A percentile compares a stretch with the other conserved stretches of the same genome.
phyloP scores from a whole-genome alignment of 2,113 vertebrate species.

The Stictonetta naevosa region DNA sequence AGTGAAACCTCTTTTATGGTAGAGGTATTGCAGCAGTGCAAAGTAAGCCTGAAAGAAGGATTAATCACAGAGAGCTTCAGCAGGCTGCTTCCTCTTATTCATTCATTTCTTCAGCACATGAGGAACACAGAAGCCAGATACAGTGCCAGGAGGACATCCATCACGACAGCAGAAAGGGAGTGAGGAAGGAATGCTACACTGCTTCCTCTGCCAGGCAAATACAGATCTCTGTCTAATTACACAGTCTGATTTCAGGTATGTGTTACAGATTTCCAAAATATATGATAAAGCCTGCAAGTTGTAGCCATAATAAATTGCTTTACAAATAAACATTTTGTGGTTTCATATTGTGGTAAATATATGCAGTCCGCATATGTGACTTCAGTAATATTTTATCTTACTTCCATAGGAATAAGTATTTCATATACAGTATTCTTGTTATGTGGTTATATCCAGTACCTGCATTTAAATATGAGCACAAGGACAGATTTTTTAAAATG shows the following conservation, averaged over 20 bases:
- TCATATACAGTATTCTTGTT: background rate
- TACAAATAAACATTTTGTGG: background rate
- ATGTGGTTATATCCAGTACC: background rate
- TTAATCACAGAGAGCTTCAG: background rate
- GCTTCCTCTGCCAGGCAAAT: background rate
- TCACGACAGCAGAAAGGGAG: background rate
- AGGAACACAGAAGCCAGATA: background rate
- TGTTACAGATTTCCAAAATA: background rate
- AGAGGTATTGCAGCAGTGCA: background rate
- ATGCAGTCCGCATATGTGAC: background rate
- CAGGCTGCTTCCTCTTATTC: background rate
- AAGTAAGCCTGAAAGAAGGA: background rate
- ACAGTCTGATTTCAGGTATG: background rate
- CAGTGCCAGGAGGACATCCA: background rate
- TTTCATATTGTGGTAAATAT: background rate
- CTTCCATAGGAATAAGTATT: background rate
- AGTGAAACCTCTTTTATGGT: background rate
- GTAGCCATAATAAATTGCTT: background rate
- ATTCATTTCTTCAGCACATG: background rate
- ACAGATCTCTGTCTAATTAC: background rate
- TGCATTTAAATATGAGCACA: background rate
- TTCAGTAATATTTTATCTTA: background rate
- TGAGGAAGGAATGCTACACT: background rate
- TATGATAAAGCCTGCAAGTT: background rate
- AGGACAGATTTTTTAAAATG: background rate